phyloP scores from a whole-genome alignment of 2,797 vertebrate species.

The Cyprinella venusta region DNA sequence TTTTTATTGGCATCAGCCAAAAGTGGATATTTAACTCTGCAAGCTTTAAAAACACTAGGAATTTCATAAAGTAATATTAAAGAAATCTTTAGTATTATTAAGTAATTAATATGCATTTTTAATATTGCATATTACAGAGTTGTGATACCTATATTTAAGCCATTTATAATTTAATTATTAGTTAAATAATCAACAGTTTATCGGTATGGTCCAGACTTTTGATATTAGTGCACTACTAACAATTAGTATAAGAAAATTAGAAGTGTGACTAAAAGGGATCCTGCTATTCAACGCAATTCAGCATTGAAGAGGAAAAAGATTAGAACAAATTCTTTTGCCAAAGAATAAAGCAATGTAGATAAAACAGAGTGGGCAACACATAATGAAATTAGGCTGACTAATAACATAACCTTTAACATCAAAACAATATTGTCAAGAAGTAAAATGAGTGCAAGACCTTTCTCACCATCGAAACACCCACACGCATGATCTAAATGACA shows the following conservation, averaged over 20 bases:
- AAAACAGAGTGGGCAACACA: not conserved
- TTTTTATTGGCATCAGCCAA: too few relatives aligned
- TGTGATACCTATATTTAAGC: not conserved
- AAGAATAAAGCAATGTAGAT: not conserved
- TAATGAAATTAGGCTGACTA: rapidly evolving
- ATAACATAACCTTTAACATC: not conserved
- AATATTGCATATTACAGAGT: not conserved
- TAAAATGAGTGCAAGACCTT: not conserved
- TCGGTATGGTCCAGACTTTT: not conserved
- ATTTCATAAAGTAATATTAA: not conserved
- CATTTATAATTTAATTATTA: not conserved
- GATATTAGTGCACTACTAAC: not conserved
- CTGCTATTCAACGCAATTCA: not conserved
- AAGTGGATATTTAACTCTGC: too few relatives aligned
- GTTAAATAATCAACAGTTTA: not conserved
- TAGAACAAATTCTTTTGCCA: too few relatives aligned
- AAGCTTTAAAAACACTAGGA: not conserved
- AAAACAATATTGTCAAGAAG: not conserved
- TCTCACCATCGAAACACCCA: not conserved
- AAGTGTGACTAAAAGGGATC: not conserved
- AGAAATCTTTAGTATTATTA: not conserved
- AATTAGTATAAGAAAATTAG: not conserved
- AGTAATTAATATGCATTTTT: not conserved
- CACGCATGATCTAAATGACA: slow-evolving; percentile 6
- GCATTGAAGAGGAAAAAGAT: slow-evolving; percentile 1